phyloP scores from a whole-genome alignment of 2,888 invertebrate species.

The Catocala nupta region DNA sequence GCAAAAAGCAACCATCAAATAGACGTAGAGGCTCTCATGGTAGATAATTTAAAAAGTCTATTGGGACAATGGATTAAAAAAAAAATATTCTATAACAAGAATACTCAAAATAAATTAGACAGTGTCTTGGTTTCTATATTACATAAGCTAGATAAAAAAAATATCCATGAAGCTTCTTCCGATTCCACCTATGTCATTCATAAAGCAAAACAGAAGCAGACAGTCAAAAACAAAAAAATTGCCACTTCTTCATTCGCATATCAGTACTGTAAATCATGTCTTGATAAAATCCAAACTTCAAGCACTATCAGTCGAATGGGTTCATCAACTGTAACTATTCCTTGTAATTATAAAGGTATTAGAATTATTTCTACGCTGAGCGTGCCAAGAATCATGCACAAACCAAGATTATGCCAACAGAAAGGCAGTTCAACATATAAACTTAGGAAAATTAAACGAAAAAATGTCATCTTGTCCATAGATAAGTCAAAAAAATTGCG shows the following conservation, averaged over 20 bases:
- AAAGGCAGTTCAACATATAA: conserved; percentile 31
- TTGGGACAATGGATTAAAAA: conserved; percentile 69
- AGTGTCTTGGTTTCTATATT: conserved; percentile 68
- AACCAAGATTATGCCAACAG: conserved; percentile 35
- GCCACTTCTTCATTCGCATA: conserved; percentile 46
- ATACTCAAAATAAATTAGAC: conserved; percentile 65
- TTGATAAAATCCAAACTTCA: background rate
- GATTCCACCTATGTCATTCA: conserved; percentile 67
- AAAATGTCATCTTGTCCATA: conserved; percentile 52
- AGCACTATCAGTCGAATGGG: conserved; percentile 30
- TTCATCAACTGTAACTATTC: conserved; percentile 59
- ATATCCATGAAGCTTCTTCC: conserved; percentile 53
- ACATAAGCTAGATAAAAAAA: conserved; percentile 51
- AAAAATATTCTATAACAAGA: conserved; percentile 62
- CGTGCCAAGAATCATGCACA: conserved; percentile 68
- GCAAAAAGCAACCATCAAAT: conserved; percentile 44
- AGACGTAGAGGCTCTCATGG: conserved; percentile 65
- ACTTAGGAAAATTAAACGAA: conserved; percentile 49
- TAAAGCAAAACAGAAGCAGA: conserved; percentile 43
- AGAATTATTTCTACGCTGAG: conserved; percentile 76
- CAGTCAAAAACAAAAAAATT: conserved; percentile 59
- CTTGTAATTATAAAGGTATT: conserved; percentile 59
- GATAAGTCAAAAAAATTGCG: conserved; percentile 49
- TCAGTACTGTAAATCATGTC: conserved; percentile 40
- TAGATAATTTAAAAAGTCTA: conserved; percentile 70